phyloP scores from a whole-genome alignment of 2,888 invertebrate genomes.

The Liodrosophila aerea region DNA sequence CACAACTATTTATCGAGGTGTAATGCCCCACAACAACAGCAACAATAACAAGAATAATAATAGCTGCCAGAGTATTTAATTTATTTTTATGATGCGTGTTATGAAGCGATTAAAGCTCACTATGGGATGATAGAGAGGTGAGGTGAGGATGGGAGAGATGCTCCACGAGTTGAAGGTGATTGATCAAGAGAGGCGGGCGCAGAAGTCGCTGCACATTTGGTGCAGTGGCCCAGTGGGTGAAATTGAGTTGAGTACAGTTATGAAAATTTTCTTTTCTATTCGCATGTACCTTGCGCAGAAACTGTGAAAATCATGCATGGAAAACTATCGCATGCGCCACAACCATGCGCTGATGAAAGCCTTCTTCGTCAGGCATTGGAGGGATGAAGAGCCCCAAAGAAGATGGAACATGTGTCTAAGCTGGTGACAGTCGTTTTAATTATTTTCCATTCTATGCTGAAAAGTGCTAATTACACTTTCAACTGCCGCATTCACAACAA shows the following conservation, averaged over 20 bases:
- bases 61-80: conserved; percentile 28
- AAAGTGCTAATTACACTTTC: conserved; percentile 50
- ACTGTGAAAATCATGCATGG: conserved; percentile 59
- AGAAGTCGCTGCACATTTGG: conserved; percentile 77
- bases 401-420: background rate
- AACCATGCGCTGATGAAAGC: conserved; percentile 14
- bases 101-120: conserved; percentile 59
- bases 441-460: background rate
- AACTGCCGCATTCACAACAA: background rate
- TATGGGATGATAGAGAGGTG: background rate
- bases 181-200: conserved; percentile 10
- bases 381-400: background rate
- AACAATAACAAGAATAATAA: conserved; percentile 1
- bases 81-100: conserved; percentile 73
- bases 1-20: too few species aligned
- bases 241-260: conserved; percentile 78
- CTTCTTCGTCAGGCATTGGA: background rate
- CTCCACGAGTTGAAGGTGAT: conserved; percentile 37
- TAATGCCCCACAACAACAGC: conserved; percentile 16
- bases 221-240: conserved; percentile 82
- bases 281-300: conserved; percentile 41
- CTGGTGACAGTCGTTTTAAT: conserved; percentile 28
- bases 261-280: conserved; percentile 77
- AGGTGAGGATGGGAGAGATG: conserved; percentile 27
- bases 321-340: conserved; percentile 31